These are phyloP conservation scores for Fregetta grallaria DNA, from an alignment of 2,113 vertebrate species.

Conservation along the genomic window DNA sequence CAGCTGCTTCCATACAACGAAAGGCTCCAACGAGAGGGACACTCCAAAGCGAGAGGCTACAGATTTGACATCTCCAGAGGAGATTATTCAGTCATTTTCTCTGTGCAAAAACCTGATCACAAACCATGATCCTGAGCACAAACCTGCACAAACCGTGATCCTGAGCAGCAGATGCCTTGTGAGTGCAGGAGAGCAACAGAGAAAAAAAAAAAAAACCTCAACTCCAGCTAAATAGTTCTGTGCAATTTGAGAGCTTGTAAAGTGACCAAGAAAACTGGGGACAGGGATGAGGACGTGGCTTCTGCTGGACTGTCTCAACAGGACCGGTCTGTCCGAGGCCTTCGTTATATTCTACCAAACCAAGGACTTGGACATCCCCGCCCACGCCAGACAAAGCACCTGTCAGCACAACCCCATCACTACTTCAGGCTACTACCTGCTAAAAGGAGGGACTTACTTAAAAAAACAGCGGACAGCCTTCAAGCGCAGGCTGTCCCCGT, in stretches of 20 bases:
- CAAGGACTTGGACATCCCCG: not conserved
- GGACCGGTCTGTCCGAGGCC: not conserved
- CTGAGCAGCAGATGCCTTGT: not conserved
- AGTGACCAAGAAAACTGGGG: not conserved
- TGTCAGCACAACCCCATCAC: not conserved
- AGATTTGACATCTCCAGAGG: not conserved
- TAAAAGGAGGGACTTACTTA: not conserved
- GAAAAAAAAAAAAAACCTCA: not conserved
- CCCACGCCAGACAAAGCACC: not conserved
- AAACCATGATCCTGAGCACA: not conserved
- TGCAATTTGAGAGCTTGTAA: not conserved
- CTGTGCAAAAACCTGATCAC: not conserved
- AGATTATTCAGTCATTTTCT: not conserved
- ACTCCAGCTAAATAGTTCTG: not conserved
- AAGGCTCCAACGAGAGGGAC: not conserved
- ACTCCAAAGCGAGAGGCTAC: not conserved
- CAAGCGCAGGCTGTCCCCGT: not conserved
- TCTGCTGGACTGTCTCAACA: not conserved
- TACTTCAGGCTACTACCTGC: not conserved
- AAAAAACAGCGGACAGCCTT: not conserved
- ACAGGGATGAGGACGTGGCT: accelerated
- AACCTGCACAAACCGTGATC: too few species aligned
- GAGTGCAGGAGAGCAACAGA: not conserved
- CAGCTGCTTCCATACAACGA: not conserved
- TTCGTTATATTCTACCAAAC: not conserved